Evolutionary conservation across 2,888 invertebrate genomes (phyloP).

Genomic region (Coelinius sp.): DNA sequence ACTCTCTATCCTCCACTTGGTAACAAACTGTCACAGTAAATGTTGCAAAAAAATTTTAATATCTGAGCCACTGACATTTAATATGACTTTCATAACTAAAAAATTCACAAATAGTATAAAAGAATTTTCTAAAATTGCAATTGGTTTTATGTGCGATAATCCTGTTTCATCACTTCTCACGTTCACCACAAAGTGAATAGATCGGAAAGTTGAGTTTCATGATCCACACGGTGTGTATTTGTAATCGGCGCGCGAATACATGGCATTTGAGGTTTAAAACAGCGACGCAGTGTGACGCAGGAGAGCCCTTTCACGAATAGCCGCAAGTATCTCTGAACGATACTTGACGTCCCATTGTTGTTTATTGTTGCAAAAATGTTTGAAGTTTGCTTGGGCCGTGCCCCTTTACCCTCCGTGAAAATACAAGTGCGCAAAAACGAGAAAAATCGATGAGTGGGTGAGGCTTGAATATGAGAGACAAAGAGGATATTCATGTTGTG

Average conservation of each 20-base stretch:
- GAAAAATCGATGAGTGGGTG: conserved; percentile 15
- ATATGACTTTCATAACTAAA: too few species aligned
- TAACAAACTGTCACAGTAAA: conserved; percentile 5
- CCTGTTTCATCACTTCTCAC: conserved; percentile 26
- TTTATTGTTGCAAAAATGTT: conserved; percentile 33
- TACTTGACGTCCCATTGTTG: conserved; percentile 38
- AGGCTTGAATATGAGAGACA: neutral
- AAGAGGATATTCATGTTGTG: neutral
- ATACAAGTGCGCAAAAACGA: neutral
- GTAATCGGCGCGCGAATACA: conserved; percentile 43
- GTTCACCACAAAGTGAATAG: conserved; percentile 48
- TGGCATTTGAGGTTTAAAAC: conserved; percentile 52
- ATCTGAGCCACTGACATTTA: too few species aligned
- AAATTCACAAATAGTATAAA: neutral
- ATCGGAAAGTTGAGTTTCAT: conserved; percentile 16
- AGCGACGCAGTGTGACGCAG: conserved; percentile 38
- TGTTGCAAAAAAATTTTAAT: neutral
- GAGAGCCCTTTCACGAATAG: conserved; percentile 53
- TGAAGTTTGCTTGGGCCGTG: neutral
- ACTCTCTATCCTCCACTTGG: conserved; percentile 9
- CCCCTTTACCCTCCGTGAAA: neutral
- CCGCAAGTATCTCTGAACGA: conserved; percentile 38
- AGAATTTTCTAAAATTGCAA: neutral
- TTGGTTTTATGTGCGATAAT: conserved; percentile 13
- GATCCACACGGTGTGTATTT: conserved; percentile 39